phyloP scores from a whole-genome alignment of 1,140 invertebrate genomes.

The Akabosia matsudoensis region DNA sequence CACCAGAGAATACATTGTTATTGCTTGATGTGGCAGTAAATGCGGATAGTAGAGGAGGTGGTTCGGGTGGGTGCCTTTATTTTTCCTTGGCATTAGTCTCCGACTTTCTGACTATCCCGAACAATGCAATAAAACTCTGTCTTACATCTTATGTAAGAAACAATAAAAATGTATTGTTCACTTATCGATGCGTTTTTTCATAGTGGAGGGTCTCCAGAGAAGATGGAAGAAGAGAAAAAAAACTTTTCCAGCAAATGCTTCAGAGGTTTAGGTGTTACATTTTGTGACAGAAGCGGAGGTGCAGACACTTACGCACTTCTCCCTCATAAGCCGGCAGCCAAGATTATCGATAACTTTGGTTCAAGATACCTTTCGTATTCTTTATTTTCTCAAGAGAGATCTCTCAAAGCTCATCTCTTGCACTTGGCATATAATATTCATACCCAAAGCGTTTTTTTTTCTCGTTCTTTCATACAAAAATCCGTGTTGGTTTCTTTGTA shows the following conservation, averaged over 20 bases:
- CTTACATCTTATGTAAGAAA: not conserved
- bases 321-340: no score
- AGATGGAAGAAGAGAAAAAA: not conserved
- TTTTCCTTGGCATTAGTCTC: not conserved
- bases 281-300: not conserved
- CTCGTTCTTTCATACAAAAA: not conserved
- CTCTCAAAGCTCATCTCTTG: no score
- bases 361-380: no score
- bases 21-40: no score
- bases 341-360: no score
- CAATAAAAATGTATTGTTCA: not conserved
- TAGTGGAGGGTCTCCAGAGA: conserved; percentile 41
- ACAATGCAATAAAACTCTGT: not conserved
- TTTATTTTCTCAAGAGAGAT: no score
- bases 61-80: not conserved
- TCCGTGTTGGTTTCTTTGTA: not conserved
- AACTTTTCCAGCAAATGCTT: no score
- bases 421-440: no score
- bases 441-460: not conserved
- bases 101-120: not conserved
- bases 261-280: no score
- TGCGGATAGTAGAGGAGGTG: no score
- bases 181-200: conserved; percentile 15
- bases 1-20: no score
- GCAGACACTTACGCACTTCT: no score